A percentile compares a stretch with the other conserved stretches of the same genome.
Conservation (phyloP, 2,888 invertebrate species). For the Drosophila peninsularis region DNA sequence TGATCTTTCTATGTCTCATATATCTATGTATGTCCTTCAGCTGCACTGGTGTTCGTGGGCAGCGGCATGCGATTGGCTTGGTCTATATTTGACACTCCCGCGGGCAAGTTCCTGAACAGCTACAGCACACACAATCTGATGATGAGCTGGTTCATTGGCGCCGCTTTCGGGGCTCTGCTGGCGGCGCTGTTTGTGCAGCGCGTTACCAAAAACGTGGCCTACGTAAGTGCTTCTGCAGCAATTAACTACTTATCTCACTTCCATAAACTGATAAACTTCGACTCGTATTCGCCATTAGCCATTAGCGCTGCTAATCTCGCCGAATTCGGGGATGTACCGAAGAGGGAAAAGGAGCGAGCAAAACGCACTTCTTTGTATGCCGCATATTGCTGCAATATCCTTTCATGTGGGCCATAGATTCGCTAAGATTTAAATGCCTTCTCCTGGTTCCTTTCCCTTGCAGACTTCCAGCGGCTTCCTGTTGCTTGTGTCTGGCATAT, state of each 20-base stretch:
- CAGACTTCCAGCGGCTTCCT: constrained; percentile 80
- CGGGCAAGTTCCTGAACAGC: constrained; percentile 59
- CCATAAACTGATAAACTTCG: constrained; percentile 53
- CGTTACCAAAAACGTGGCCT: constrained; percentile 78
- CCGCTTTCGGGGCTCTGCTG: constrained; percentile 71
- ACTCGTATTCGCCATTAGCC: constrained; percentile 58
- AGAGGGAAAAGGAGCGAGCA: background rate
- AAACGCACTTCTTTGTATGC: background rate
- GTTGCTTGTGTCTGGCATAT: constrained; percentile 74
- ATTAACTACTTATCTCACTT: constrained; percentile 53
- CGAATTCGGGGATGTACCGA: constrained; percentile 6
- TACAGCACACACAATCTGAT: constrained; percentile 68
- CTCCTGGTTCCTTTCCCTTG: background rate
- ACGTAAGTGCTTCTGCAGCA: constrained; percentile 71
- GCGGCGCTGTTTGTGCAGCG: constrained; percentile 78
- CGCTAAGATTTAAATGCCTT: too few relatives aligned
- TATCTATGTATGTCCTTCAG: constrained; percentile 45
- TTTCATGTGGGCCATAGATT: background rate
- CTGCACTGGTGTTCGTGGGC: constrained; percentile 74
- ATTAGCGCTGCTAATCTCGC: constrained; percentile 41
- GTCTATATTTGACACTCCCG: constrained; percentile 78
- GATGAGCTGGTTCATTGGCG: constrained; percentile 82
- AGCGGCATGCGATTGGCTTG: constrained; percentile 80
- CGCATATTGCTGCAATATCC: background rate
- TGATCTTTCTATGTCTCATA: background rate